A percentile compares a stretch with the other conserved stretches of the same genome.
phyloP scores from a whole-genome alignment of 1,140 invertebrate genomes.

The Ruditapes philippinarum region DNA sequence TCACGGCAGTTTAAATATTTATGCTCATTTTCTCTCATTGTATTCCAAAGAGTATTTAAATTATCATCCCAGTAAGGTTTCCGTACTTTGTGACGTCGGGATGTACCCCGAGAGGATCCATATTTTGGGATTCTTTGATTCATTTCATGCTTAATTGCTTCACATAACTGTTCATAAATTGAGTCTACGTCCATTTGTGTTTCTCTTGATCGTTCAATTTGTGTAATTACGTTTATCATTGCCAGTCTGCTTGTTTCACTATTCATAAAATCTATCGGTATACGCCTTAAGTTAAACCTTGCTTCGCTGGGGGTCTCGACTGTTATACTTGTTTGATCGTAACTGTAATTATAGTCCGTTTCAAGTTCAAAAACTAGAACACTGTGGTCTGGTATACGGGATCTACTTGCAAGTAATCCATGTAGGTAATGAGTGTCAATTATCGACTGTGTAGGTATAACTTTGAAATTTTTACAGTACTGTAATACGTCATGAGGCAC shows the following conservation, averaged over 20 bases:
- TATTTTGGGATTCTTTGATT: not conserved
- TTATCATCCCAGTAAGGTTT: constrained; percentile 16
- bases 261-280: constrained; percentile 8
- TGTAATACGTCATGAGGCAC: not conserved
- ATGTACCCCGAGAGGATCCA: not conserved
- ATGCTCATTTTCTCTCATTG: constrained; percentile 2
- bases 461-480: not conserved
- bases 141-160: not conserved
- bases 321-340: not conserved
- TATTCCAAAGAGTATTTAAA: not conserved
- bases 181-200: not conserved
- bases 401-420: not conserved
- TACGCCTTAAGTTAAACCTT: not conserved
- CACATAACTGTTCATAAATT: not conserved
- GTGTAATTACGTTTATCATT: not conserved
- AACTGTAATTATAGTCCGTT: not conserved
- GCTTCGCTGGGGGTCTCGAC: not conserved
- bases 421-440: not conserved
- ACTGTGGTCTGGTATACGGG: not conserved
- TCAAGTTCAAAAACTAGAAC: not conserved
- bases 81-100: not conserved
- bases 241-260: not conserved
- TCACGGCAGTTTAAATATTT: not conserved
- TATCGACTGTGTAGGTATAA: not conserved
- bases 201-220: not conserved